Evolutionary conservation across 2,113 vertebrate genomes (phyloP), one percentile per base, ranked within the genome.

Genomic region (Pelmatolapia mariae): DNA sequence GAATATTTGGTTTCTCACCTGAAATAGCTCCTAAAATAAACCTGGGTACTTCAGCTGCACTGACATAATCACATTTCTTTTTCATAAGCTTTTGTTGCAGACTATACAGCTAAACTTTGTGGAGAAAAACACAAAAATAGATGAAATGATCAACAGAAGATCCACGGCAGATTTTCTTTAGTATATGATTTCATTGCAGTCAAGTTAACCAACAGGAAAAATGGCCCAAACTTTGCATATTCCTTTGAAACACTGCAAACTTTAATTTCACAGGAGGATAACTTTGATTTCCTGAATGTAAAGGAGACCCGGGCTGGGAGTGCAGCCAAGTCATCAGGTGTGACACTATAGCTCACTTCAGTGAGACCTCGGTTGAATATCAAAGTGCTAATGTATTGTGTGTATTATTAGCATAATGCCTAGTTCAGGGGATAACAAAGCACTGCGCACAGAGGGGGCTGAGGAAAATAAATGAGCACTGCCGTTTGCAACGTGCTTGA

Each of bases 251-350:
- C 86, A 90, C 81, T 68, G 73, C 80, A 91, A 92, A 90, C 82
- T 93, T 92, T 94, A 89, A 95, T 93, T 94, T 93, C 92, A 92
- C 93, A 94, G 88, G 78, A 82, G 88, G 85, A 81, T 87, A 80
- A 45, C 86, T 92, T 91, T 91, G 92, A 89, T 91, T 89, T 82
- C 29, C 79, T 81, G 86, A 50, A 86, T 88, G 91, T 91, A 90
- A 88, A 94, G 87, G 76, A 84, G 83, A 86, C 81, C 45, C 26
- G 26, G 61, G 59, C 92, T 86, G 89, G 93, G 94, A 91, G 53
- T 61, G 71, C 82, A 87, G 93, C 94, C 93, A 92, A 94, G 88
- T 91, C 80, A 92, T 94, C 86, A 91, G 90, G 85, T 93, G 93
- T 95, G 93, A 95, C 92, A 89, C 85, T 53, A 68, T 40, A 81